A percentile compares a stretch with the other conserved stretches of the same genome.
Evolutionary conservation across 2,113 vertebrate species (phyloP).

Genomic region (Mesocricetus auratus): DNA sequence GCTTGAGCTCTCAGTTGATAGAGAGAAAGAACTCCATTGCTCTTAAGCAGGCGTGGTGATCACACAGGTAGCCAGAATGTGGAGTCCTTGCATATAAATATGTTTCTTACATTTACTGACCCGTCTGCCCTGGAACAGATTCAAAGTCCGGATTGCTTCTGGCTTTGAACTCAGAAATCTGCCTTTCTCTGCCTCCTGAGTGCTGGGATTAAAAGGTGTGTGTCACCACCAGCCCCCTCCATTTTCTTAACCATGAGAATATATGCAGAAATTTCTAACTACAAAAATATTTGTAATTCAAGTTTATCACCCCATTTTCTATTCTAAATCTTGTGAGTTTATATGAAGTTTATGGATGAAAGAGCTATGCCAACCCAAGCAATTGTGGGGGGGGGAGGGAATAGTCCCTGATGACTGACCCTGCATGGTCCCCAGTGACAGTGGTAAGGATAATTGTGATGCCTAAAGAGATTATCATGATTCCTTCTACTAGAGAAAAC

Average conservation of each 20-base stretch:
- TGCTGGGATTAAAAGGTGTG: no score
- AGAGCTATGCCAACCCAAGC: neutral
- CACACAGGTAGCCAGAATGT: neutral
- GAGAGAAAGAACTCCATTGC: neutral
- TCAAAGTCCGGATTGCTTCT: neutral
- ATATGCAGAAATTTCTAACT: slow-evolving; percentile 6
- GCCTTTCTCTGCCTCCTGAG: no score
- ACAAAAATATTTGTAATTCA: neutral
- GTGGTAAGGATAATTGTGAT: neutral
- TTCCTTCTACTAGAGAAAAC: neutral
- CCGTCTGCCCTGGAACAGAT: neutral
- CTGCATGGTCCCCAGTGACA: neutral
- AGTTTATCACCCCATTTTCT: neutral
- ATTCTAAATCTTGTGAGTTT: neutral
- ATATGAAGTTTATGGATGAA: neutral
- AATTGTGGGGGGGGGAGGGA: neutral
- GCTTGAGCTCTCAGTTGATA: neutral
- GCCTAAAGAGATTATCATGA: neutral
- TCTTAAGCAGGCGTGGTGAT: neutral
- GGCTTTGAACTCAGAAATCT: neutral
- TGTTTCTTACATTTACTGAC: neutral
- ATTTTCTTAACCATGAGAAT: slow-evolving; percentile 22
- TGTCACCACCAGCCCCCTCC: no score
- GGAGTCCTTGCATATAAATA: neutral
- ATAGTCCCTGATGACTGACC: neutral